These are phyloP conservation scores for Ciconia maguari DNA, from an alignment of 2,113 vertebrate genomes.

Conservation along the genomic window DNA sequence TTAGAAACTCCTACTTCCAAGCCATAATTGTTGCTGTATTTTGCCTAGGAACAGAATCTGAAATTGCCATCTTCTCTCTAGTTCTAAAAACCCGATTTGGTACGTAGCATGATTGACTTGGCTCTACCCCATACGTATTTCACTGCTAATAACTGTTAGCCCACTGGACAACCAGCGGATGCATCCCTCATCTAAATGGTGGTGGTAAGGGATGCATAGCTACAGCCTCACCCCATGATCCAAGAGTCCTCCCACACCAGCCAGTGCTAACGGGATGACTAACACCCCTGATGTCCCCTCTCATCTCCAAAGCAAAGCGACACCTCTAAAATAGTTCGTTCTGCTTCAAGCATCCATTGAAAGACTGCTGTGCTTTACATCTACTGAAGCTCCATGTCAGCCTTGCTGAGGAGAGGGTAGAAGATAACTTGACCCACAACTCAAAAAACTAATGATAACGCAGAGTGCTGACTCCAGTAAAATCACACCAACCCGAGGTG, in stretches of 20 bases:
- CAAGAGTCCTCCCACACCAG: background rate
- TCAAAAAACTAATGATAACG: background rate
- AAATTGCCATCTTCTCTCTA: background rate
- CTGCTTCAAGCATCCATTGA: background rate
- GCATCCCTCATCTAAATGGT: background rate
- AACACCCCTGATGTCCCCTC: background rate
- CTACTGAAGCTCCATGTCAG: background rate
- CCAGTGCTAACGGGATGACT: background rate
- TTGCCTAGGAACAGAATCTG: background rate
- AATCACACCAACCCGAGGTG: background rate
- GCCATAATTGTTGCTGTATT: background rate
- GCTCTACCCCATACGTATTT: fast-evolving
- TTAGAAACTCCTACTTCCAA: background rate
- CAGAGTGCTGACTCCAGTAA: background rate
- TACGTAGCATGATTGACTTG: background rate
- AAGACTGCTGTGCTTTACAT: background rate
- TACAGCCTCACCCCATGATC: background rate
- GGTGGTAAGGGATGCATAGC: background rate
- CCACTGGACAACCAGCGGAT: background rate
- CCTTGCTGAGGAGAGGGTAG: background rate
- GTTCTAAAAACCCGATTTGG: background rate
- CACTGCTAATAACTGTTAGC: background rate
- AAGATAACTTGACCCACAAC: background rate
- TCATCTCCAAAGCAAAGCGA: background rate
- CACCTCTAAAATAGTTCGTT: background rate